Percentiles rank a stretch among this genome's conserved stretches.
Evolutionary conservation across 2,888 invertebrate species (phyloP).

Genomic region (Scaptomyza polygonia): DNA sequence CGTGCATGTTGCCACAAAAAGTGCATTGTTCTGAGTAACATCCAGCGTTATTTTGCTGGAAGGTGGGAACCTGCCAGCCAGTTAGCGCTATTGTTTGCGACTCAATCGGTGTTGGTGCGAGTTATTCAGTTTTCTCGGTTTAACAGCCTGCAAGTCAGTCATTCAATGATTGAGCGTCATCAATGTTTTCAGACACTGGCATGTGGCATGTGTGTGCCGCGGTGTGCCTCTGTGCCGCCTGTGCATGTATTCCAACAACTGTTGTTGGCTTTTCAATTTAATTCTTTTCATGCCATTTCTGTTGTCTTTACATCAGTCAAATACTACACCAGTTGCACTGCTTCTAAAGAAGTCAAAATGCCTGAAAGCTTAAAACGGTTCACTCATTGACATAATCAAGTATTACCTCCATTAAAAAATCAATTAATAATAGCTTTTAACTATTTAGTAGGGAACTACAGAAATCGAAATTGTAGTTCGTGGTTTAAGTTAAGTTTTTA

Average conservation of each 20-base stretch:
- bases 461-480: no score
- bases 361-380: not conserved
- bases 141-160: constrained; percentile 74
- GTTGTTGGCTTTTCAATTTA: constrained; percentile 71
- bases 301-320: constrained; percentile 42
- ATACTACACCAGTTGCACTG: constrained; percentile 17
- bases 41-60: constrained; percentile 6
- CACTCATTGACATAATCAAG: no score
- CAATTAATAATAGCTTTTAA: no score
- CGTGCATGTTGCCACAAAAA: not conserved
- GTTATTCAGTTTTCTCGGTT: constrained; percentile 55
- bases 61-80: constrained; percentile 33
- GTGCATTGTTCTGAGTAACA: constrained; percentile 4
- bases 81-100: constrained; percentile 62
- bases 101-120: constrained; percentile 64
- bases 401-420: no score
- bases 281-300: constrained; percentile 62
- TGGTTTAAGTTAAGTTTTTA: no score
- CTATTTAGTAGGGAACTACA: no score
- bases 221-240: not conserved
- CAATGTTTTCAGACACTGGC: constrained; percentile 49
- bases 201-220: constrained; percentile 5
- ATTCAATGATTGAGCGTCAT: constrained; percentile 56
- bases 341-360: constrained; percentile 10
- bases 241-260: constrained; percentile 46